Percentiles rank a stretch among this genome's conserved stretches.
Conservation (phyloP, 2,797 vertebrate genomes). For the Oryzias dopingdopingensis region DNA sequence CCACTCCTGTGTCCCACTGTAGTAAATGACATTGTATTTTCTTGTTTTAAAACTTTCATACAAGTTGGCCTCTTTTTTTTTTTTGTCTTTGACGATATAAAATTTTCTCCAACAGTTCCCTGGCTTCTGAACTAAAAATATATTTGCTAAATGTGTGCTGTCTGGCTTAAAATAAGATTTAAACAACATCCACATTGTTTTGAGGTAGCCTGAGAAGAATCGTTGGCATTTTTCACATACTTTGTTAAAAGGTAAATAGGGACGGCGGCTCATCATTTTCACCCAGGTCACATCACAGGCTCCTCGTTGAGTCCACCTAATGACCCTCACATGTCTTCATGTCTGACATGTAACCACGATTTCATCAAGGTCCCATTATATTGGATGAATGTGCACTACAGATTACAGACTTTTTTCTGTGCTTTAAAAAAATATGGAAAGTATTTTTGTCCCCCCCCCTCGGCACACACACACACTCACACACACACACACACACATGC, state of each 20-base stretch:
- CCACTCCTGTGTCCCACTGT: too few relatives aligned
- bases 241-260: constrained; percentile 28
- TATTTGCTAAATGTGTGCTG: constrained; percentile 1
- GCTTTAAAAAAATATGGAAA: too few relatives aligned
- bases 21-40: too few relatives aligned
- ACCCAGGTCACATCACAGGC: constrained; percentile 24
- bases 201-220: constrained; percentile 23
- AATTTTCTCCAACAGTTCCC: neutral
- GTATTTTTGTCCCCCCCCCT: too few relatives aligned
- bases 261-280: constrained; percentile 34
- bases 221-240: constrained; percentile 29
- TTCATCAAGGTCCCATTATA: constrained; percentile 41
- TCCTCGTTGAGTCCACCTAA: constrained; percentile 48
- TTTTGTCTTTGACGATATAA: neutral
- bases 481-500: too few relatives aligned
- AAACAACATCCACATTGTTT: constrained; percentile 37
- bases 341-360: constrained; percentile 48
- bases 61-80: neutral
- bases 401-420: constrained; percentile 34
- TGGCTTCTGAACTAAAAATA: constrained; percentile 12
- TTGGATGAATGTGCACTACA: constrained; percentile 53
- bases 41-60: neutral
- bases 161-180: constrained; percentile 26
- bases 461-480: too few relatives aligned
- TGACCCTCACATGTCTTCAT: constrained; percentile 67